Evolutionary conservation across 2,797 vertebrate genomes (phyloP), one percentile per base, ranked within the genome.

Genomic region (Leucoraja ocellata): DNA sequence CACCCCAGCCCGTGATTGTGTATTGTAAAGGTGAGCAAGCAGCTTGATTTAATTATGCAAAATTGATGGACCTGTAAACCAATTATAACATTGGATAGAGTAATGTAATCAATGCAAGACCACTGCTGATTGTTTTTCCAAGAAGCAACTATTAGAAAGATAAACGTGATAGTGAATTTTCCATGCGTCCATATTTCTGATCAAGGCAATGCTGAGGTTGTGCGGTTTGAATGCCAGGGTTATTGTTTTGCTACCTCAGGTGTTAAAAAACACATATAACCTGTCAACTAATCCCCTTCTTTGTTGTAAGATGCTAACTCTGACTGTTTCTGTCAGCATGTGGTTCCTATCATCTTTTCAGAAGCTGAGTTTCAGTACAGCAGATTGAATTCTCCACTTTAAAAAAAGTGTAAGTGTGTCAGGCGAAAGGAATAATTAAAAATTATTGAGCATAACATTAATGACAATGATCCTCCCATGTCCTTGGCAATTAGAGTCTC

Each of bases 21-120:
- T 10, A 54, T 46, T 74, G 23, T 32, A n/a, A 54, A 54, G 25
- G 71, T 46, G 36, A 46, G n/a, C 32, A 76, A 36, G 71, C 90
- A 74, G 71, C 28, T 74, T 91, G 88, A 91, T 91, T 73, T 91
- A 91, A 73, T 91, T 91, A 46, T 91, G n/a, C 25, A n/a, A 63
- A 86, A 73, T 78, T 73, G 36, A 71, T 39, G 21, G 39, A 73
- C 68, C 68, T 73, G 65, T 91, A 73, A 91, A 25, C 83, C 58
- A 86, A 63, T 63, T 61, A 28, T 28, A 46, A 46, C 21, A 25
- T 21, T 25, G 36, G 65, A 73, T 91, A 46, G n/a, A 91, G 36
- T 91, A 73, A 91, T 36, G 11, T 91, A 46, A 91, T 91, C 9
- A 16, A 68, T 68, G 79, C 46, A 36, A 73, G 23, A 23, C 65